Conservation (phyloP, 1,140 invertebrate species). For the Trichonephila clavata region DNA sequence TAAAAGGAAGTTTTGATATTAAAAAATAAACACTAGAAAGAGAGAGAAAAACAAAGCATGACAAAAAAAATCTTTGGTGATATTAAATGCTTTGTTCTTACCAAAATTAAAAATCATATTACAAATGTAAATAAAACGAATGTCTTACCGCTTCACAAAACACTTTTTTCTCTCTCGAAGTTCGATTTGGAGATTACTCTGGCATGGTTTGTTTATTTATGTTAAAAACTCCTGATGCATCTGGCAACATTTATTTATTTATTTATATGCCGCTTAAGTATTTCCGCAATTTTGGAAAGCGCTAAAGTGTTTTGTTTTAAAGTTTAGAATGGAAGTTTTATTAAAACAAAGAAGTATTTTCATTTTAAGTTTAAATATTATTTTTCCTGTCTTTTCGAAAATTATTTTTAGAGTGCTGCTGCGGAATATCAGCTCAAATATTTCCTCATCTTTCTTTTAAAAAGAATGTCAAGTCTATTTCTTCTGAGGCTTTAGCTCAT, state of each 20-base stretch:
- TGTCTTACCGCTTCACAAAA: not conserved
- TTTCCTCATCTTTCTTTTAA: no score
- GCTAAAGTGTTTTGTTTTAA: not conserved
- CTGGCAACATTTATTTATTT: not conserved
- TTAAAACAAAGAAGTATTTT: no score
- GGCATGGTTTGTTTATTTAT: not conserved
- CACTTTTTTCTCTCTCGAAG: not conserved
- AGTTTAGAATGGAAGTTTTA: no score
- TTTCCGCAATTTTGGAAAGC: not conserved
- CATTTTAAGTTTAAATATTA: no score
- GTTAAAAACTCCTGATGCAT: not conserved
- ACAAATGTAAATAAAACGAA: not conserved
- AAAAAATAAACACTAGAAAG: not conserved
- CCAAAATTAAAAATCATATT: conserved; percentile 21
- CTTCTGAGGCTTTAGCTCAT: no score
- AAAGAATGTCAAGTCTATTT: no score
- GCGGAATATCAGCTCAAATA: no score
- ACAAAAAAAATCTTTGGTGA: not conserved
- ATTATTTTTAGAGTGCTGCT: no score
- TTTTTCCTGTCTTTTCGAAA: no score
- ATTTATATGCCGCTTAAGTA: not conserved
- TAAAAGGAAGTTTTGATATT: not conserved
- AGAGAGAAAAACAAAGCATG: not conserved
- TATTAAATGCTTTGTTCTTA: conserved; percentile 9
- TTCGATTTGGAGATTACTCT: not conserved